Evolutionary conservation across 1,140 invertebrate genomes (phyloP), one percentile per base, ranked within the genome.

Genomic region (Vanessa tameamea): DNA sequence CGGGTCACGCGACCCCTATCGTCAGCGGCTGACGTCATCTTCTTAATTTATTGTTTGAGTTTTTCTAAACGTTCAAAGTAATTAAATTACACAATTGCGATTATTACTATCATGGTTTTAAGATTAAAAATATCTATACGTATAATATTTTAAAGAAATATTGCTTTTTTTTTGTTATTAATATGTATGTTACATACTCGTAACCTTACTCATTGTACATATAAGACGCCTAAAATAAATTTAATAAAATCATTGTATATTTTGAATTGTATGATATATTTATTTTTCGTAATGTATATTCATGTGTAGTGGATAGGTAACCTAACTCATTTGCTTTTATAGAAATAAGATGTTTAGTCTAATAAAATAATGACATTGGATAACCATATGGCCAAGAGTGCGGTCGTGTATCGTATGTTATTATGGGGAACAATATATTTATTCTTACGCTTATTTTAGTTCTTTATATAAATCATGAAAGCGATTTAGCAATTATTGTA

Each of bases 1-100:
- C 88, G 88, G 88, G 88, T 89, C 88, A 90, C 88, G 88, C 88
- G 88, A 90, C 88, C 88, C 87, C 78, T 84, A 89, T 88, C 77
- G 78, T 87, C 73, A 77, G 76, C 78, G 82, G 78, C 78, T 83
- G 76, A 81, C 76, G 76, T 75, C 78, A 76, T 76, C 80, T 66
- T 81, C 81, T 81, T 81, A 81, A 70, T 82, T 86, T 83, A 86
- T 85, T 83, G 78, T 81, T 80, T 75, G 72, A 74, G 64, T 70
- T 73, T 76, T 71, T 67, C 43, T 63, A 20, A 71, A 50, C 47
- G 63, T 68, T 69, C 67, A 75, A 77, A 73, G 72, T 77, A 69
- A 71, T 63, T n/a, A 59, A 78, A 72, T 78, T 72, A 72, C 37
- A 64, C 55, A 68, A 73, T 66, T 61, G 64, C 15, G 61, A 37